These are phyloP conservation scores for Aegithalos caudatus DNA, from an alignment of 2,113 vertebrate genomes.

Conservation along the genomic window DNA sequence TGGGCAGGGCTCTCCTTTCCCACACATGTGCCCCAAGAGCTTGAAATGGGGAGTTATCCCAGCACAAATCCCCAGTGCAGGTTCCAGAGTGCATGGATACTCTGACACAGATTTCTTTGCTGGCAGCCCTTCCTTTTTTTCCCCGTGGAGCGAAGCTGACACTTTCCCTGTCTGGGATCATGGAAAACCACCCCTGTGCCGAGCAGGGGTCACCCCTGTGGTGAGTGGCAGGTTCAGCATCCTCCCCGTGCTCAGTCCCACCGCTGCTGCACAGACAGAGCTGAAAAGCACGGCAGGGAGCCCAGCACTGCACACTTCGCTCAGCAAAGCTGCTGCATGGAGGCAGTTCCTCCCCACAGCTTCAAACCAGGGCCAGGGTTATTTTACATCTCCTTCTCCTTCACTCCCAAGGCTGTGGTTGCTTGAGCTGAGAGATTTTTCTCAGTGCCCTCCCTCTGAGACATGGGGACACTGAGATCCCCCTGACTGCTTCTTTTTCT, in stretches of 20 bases:
- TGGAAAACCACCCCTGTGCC: background rate
- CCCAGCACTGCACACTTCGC: background rate
- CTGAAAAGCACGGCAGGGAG: conserved; percentile 4
- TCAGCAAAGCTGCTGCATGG: background rate
- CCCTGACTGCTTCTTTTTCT: rapidly evolving
- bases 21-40: rapidly evolving
- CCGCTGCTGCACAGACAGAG: background rate
- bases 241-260: background rate
- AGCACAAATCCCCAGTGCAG: background rate
- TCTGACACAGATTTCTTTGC: background rate
- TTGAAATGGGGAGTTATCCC: background rate
- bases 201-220: background rate
- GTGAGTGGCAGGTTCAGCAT: background rate
- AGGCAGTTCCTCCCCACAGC: background rate
- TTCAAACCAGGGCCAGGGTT: background rate
- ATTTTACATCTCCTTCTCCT: background rate
- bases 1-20: background rate
- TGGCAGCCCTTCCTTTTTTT: background rate
- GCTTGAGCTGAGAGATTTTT: background rate
- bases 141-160: background rate
- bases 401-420: background rate
- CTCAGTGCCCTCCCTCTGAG: background rate
- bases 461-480: background rate
- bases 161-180: background rate
- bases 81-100: background rate